A percentile compares a stretch with the other conserved stretches of the same genome.
Evolutionary conservation across 2,888 invertebrate genomes (phyloP).

Genomic region (Dioctria linearis): DNA sequence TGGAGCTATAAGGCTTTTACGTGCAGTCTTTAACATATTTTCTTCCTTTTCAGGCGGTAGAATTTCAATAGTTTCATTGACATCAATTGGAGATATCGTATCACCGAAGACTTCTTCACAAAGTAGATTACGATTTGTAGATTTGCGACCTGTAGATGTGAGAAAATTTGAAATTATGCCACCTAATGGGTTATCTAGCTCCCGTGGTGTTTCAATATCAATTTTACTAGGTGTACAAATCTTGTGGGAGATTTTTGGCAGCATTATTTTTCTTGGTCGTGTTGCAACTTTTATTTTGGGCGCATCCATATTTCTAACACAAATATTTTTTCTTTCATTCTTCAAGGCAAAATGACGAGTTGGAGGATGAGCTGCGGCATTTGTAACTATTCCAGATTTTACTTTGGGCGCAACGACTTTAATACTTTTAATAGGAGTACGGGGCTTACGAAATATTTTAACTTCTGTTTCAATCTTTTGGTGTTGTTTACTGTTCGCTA

Average conservation of each 20-base stretch:
- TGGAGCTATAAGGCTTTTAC: not conserved
- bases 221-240: not conserved
- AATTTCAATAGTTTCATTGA: not conserved
- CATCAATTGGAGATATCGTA: not conserved
- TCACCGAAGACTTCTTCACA: not conserved
- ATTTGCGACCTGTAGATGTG: not conserved
- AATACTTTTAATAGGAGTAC: not conserved
- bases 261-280: too few relatives aligned
- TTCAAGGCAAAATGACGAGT: too few relatives aligned
- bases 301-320: too few relatives aligned
- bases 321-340: too few relatives aligned
- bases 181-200: not conserved
- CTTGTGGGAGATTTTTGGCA: too few relatives aligned
- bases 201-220: not conserved
- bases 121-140: not conserved
- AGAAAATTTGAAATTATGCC: not conserved
- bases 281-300: too few relatives aligned
- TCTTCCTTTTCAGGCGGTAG: not conserved
- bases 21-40: not conserved
- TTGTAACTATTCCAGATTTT: not conserved
- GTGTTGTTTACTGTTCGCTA: not conserved
- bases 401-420: not conserved
- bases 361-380: not conserved
- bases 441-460: not conserved
- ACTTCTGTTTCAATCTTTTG: not conserved